These are phyloP conservation scores for Pteronura brasiliensis DNA, from an alignment of 2,113 vertebrate genomes.

Conservation along the genomic window DNA sequence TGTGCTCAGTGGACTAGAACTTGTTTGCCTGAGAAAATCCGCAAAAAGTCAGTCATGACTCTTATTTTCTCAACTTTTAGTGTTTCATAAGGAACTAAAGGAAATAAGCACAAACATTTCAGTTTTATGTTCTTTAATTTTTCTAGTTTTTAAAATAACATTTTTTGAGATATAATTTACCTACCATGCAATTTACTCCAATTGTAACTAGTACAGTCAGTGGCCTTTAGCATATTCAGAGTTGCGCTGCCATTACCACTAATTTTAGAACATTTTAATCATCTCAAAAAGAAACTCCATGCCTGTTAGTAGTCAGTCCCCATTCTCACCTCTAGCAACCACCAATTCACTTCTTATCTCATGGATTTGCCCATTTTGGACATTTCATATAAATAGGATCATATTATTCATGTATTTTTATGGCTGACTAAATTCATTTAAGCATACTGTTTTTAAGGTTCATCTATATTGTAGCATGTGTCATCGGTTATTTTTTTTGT, in stretches of 20 bases:
- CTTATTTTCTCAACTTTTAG: background rate
- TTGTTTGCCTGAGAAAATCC: constrained; percentile 29
- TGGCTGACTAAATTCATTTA: background rate
- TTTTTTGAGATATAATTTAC: background rate
- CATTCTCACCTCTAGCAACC: background rate
- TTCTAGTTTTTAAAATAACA: constrained; percentile 22
- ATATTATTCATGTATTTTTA: background rate
- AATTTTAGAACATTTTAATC: constrained; percentile 10
- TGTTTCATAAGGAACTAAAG: background rate
- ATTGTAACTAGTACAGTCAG: background rate
- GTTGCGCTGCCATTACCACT: background rate
- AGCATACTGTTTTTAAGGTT: background rate
- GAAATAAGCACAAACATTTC: constrained; percentile 5
- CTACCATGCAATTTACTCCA: background rate
- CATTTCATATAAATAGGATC: constrained; percentile 10
- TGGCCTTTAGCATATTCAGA: background rate
- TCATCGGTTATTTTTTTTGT: background rate
- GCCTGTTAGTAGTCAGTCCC: background rate
- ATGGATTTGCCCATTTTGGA: background rate
- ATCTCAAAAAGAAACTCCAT: background rate
- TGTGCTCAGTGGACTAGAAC: constrained; percentile 41
- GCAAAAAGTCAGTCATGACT: background rate
- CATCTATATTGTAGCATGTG: background rate
- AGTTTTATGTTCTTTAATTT: background rate
- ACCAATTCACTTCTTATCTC: background rate